A percentile compares a stretch with the other conserved stretches of the same genome.
These are phyloP conservation scores for Microcebus tavaratra DNA, from an alignment of 2,113 vertebrate species.

Conservation along the genomic window DNA sequence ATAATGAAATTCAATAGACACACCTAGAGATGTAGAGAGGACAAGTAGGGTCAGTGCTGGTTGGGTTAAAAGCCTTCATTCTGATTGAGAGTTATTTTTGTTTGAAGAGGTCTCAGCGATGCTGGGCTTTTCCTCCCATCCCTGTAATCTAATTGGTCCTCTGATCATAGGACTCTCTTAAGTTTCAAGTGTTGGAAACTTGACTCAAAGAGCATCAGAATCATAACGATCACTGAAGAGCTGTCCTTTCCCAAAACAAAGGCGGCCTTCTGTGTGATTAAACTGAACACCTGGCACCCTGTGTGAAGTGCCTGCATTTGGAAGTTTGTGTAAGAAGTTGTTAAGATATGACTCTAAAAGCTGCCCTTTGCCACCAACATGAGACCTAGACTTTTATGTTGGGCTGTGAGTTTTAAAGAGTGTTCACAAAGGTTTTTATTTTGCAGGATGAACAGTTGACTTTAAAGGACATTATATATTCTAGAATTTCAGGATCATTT, in stretches of 20 bases:
- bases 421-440: background rate
- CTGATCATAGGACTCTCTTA: background rate
- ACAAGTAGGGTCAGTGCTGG: background rate
- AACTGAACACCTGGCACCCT: background rate
- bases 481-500: slow-evolving; percentile 1
- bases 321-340: background rate
- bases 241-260: background rate
- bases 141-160: background rate
- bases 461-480: background rate
- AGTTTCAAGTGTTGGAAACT: slow-evolving; percentile 23
- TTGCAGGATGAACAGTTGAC: background rate
- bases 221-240: background rate
- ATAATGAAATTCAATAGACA: background rate
- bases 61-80: background rate
- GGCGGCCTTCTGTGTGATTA: background rate
- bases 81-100: background rate
- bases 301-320: background rate
- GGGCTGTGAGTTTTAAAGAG: background rate
- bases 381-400: background rate
- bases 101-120: background rate
- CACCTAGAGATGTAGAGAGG: background rate
- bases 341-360: background rate
- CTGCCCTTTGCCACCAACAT: background rate
- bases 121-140: background rate
- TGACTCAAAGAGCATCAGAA: background rate